Evolutionary conservation across 2,113 vertebrate genomes (phyloP).

Genomic region (Haplotaxodon microlepis): DNA sequence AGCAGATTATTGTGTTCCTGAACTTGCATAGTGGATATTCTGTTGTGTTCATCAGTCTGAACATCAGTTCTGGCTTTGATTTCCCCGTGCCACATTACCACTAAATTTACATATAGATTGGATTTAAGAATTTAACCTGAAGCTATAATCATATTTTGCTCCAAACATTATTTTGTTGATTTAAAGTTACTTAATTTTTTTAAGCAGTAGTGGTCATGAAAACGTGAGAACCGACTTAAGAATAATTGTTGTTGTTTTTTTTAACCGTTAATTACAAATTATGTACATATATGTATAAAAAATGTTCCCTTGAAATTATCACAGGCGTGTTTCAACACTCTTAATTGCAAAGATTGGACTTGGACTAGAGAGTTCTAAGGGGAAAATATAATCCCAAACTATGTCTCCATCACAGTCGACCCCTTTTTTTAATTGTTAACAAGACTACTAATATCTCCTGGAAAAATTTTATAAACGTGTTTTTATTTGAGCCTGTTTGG

Average conservation of each 20-base stretch:
- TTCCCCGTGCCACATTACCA: slow-evolving; percentile 60
- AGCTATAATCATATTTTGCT: slow-evolving; percentile 69
- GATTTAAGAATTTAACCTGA: slow-evolving; percentile 71
- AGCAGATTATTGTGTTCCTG: slow-evolving; percentile 31
- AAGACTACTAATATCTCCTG: not conserved
- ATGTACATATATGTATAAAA: not conserved
- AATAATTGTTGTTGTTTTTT: not conserved
- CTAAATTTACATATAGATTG: slow-evolving; percentile 77
- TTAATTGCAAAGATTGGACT: not conserved
- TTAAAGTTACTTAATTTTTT: slow-evolving; percentile 36
- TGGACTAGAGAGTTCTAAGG: not conserved
- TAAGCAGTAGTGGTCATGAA: not conserved
- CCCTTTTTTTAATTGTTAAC: not conserved
- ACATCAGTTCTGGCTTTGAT: slow-evolving; percentile 65
- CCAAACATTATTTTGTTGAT: slow-evolving; percentile 59
- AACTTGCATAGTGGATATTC: slow-evolving; percentile 13
- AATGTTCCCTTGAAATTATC: not conserved
- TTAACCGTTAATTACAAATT: not conserved
- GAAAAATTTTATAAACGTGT: not conserved
- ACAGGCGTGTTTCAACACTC: not conserved
- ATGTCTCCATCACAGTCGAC: not conserved
- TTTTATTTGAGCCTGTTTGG: not conserved
- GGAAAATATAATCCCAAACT: not conserved
- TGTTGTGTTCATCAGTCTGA: slow-evolving; percentile 64
- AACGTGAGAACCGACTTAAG: not conserved